Conservation (phyloP, 2,888 invertebrate genomes). For the Branchipolynoe longqiensis region DNA sequence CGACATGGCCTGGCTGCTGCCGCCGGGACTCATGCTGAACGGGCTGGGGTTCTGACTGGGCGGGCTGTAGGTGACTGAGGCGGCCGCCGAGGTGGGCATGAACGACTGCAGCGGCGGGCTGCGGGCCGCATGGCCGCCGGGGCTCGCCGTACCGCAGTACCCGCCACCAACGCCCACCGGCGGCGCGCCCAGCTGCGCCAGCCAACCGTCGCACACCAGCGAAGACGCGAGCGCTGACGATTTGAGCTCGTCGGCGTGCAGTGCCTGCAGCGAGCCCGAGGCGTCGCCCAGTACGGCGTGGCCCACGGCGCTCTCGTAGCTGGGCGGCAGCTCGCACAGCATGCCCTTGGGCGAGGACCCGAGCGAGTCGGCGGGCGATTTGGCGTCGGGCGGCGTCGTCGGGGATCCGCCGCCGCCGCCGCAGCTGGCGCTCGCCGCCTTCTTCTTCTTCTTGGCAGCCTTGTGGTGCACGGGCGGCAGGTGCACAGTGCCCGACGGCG, state of each 20-base stretch:
- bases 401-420: not conserved
- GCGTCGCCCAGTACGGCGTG: not conserved
- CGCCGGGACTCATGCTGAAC: slow-evolving; percentile 5
- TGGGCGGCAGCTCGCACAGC: slow-evolving; percentile 65
- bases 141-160: slow-evolving; percentile 15
- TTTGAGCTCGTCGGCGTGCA: slow-evolving; percentile 12
- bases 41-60: slow-evolving; percentile 58
- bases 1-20: slow-evolving; percentile 12
- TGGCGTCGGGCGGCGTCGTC: slow-evolving; percentile 23
- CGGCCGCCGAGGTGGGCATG: not conserved
- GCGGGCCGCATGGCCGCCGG: slow-evolving; percentile 38
- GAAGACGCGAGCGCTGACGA: not conserved
- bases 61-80: slow-evolving; percentile 53
- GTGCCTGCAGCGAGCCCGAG: slow-evolving; percentile 16
- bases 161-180: not conserved
- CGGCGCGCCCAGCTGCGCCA: not conserved
- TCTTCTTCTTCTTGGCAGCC: slow-evolving; percentile 60
- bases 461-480: slow-evolving; percentile 47
- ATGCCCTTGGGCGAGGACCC: slow-evolving; percentile 48
- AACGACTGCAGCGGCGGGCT: slow-evolving; percentile 25
- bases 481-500: slow-evolving; percentile 37
- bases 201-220: slow-evolving; percentile 8
- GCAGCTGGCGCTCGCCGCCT: not conserved
- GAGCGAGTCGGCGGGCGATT: slow-evolving; percentile 22
- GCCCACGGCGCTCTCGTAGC: slow-evolving; percentile 64